A percentile compares a stretch with the other conserved stretches of the same genome.
Evolutionary conservation across 2,113 vertebrate species (phyloP).

Genomic region (Gobiocypris rarus): DNA sequence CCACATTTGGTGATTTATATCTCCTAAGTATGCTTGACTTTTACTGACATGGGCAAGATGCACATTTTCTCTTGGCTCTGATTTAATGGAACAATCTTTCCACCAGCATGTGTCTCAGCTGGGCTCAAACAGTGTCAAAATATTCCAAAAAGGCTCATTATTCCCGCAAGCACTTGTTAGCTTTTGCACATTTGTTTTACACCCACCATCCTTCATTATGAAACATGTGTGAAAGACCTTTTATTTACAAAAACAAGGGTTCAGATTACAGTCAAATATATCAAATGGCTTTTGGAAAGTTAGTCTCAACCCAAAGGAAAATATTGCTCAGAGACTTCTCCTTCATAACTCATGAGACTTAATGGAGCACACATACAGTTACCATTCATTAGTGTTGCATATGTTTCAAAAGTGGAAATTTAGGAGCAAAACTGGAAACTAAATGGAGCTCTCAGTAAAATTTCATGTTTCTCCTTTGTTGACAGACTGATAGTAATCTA

Average conservation of each 20-base stretch:
- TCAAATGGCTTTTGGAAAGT: slow-evolving; percentile 5
- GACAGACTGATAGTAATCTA: neutral
- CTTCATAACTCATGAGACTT: slow-evolving; percentile 4
- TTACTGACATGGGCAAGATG: slow-evolving; percentile 46
- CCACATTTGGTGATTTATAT: slow-evolving; percentile 45
- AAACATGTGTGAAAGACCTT: slow-evolving; percentile 9
- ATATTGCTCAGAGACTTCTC: neutral
- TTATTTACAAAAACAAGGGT: slow-evolving; percentile 16
- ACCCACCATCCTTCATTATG: slow-evolving; percentile 14
- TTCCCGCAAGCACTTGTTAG: slow-evolving; percentile 22
- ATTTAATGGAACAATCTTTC: slow-evolving; percentile 34
- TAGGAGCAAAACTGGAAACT: neutral
- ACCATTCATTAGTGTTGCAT: neutral
- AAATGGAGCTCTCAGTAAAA: neutral
- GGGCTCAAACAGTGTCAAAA: slow-evolving; percentile 27
- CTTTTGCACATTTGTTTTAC: slow-evolving; percentile 2
- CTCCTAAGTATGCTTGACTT: slow-evolving; percentile 44
- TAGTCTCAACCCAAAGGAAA: neutral
- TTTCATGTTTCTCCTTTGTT: neutral
- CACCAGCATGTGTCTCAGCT: slow-evolving; percentile 9
- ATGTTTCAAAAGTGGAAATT: neutral
- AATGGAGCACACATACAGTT: neutral
- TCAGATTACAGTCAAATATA: neutral
- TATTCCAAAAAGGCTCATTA: slow-evolving; percentile 1
- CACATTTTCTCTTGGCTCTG: slow-evolving; percentile 37